Conservation (phyloP, 2,888 invertebrate species). For the Leistus spinibarbis region DNA sequence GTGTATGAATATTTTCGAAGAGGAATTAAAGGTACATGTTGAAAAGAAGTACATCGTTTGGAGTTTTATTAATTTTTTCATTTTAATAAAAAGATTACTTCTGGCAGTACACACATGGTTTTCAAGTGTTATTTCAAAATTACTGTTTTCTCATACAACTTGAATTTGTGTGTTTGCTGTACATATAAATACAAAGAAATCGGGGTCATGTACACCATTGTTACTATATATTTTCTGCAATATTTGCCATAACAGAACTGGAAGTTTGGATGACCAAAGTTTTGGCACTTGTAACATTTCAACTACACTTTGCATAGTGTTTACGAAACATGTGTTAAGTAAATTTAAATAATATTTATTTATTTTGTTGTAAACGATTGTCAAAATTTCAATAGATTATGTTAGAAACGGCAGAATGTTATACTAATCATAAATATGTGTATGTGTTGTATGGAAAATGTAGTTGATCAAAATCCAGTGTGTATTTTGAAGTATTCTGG, state of each 20-base stretch:
- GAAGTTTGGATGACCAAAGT: no score
- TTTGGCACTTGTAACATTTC: neutral
- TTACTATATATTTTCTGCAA: no score
- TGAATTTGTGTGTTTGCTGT: conserved; percentile 8
- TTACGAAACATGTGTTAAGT: neutral
- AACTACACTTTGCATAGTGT: neutral
- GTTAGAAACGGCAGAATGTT: no score
- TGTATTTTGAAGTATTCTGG: neutral
- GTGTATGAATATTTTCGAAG: neutral
- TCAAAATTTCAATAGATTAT: no score
- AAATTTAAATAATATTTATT: neutral
- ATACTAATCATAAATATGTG: no score
- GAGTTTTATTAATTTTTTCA: conserved; percentile 27
- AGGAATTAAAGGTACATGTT: neutral
- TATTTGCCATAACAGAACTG: neutral
- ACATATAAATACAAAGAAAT: neutral
- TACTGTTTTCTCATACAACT: neutral
- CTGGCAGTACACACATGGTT: conserved; percentile 36
- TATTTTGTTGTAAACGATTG: no score
- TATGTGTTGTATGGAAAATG: neutral
- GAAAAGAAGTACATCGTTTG: neutral
- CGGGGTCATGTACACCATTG: no score
- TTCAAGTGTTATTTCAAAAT: conserved; percentile 17
- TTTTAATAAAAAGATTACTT: conserved; percentile 38
- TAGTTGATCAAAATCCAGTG: neutral